Evolutionary conservation across 2,888 invertebrate species (phyloP).

Genomic region (Thelaira solivaga): DNA sequence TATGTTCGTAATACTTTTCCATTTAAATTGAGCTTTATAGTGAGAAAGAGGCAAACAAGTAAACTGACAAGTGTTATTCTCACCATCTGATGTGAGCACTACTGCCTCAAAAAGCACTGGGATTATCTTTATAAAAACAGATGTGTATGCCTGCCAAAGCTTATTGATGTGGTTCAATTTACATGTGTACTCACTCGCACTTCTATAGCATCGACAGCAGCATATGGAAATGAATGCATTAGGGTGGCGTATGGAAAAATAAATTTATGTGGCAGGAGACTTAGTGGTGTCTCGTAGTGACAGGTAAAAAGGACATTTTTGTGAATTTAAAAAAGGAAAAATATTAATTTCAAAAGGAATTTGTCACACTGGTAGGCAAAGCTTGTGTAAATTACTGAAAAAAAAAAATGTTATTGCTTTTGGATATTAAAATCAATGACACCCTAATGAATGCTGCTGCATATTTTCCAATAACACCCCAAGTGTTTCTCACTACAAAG

Average conservation of each 20-base stretch:
- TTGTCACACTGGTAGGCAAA: too few relatives aligned
- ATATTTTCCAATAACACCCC: too few relatives aligned
- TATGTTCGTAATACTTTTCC: background rate
- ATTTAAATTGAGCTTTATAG: background rate
- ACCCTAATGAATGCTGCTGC: too few relatives aligned
- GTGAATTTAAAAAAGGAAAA: too few relatives aligned
- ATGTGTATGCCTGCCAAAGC: constrained; percentile 26
- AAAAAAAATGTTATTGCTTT: too few relatives aligned
- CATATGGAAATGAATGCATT: background rate
- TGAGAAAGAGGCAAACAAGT: background rate
- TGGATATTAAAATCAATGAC: too few relatives aligned
- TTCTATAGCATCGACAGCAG: background rate
- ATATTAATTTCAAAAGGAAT: too few relatives aligned
- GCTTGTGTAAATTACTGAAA: too few relatives aligned
- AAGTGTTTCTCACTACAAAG: too few relatives aligned
- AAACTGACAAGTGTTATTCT: background rate
- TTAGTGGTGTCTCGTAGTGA: too few relatives aligned
- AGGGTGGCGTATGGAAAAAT: background rate
- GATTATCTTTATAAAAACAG: constrained; percentile 33
- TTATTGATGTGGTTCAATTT: constrained; percentile 38
- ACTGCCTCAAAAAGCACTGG: background rate
- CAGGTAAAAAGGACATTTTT: too few relatives aligned
- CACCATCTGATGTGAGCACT: background rate
- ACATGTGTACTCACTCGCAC: constrained; percentile 18
- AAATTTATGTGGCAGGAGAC: too few relatives aligned